Evolutionary conservation across 2,888 invertebrate species (phyloP), one percentile per base, ranked within the genome.

Genomic region (Eupeodes latifasciatus): DNA sequence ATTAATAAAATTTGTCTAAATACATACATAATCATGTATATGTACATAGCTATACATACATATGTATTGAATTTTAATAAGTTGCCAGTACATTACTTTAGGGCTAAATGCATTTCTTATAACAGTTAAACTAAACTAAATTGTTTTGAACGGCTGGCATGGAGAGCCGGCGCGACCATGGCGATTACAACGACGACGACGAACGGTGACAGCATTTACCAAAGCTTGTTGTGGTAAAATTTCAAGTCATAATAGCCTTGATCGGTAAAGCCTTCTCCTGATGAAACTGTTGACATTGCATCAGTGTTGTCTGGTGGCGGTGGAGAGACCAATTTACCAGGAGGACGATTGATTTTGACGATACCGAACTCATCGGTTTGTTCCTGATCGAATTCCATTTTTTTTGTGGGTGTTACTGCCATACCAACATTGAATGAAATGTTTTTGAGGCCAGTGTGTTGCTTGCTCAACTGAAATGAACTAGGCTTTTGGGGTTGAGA

Each of bases 161-260:
- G 5, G 49, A 14, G 36, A 10, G 11, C 27, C 40, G 40, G 40
- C 9, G 4, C 40, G 40, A 40, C 40, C 27, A 27, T 27, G 27
- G 27, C 27, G 27, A 27, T 27, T 27, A n/a, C 9, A 34, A 19
- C 9, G 64, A 19, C 47, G 44, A 11, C 55, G 4, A 19, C 47
- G 57, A 27, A 40, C 19, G 49, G 11, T 9, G 19, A 16, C 34
- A 9, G 19, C n/a, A 40, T 62, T 57, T 96, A 97, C 97, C 97
- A 97, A 91, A 97, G 94, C 90, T 96, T 96, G 91, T 96, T 96
- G 93, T 96, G 96, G 93, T 96, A 96, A 93, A 96, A 96, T 92
- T 97, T 97, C 61, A 97, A 94, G 93, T 97, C 96, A 90, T 96
- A 95, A 92, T 95, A 96, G 61, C 96, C 96, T 91, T 95, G 95